phyloP scores from a whole-genome alignment of 2,888 invertebrate genomes.

The Trachelus tabidus region DNA sequence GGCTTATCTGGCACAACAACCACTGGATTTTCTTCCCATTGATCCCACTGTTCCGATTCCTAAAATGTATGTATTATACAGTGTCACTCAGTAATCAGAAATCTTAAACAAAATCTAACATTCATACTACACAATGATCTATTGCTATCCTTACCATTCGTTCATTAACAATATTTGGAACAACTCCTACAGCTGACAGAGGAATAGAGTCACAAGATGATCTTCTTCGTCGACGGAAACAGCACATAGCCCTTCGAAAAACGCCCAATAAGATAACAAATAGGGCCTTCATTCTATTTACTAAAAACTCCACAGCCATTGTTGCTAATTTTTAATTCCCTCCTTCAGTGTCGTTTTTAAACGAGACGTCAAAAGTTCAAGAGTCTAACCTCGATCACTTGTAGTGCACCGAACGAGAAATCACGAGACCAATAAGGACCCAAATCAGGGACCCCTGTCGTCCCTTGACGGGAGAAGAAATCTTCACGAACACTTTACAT shows the following conservation, averaged over 20 bases:
- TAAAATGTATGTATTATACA: slow-evolving; percentile 11
- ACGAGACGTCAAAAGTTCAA: too few relatives aligned
- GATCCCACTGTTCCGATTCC: slow-evolving; percentile 70
- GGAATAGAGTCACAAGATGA: slow-evolving; percentile 70
- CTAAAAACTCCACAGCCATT: slow-evolving; percentile 67
- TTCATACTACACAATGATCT: background rate
- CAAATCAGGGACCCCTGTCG: background rate
- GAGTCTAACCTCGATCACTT: background rate
- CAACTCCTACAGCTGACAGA: slow-evolving; percentile 70
- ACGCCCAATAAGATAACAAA: slow-evolving; percentile 69
- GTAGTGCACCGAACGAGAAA: background rate
- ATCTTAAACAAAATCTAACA: background rate
- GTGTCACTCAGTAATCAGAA: too few relatives aligned
- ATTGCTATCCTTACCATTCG: slow-evolving; percentile 25
- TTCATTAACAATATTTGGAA: slow-evolving; percentile 58
- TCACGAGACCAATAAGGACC: background rate
- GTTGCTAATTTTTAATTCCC: background rate
- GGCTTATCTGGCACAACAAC: slow-evolving; percentile 61
- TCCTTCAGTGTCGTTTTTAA: too few relatives aligned
- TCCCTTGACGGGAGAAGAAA: background rate
- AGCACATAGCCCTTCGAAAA: slow-evolving; percentile 73
- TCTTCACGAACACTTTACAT: background rate
- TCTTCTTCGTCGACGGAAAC: slow-evolving; percentile 70
- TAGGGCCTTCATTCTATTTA: slow-evolving; percentile 70
- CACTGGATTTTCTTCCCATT: slow-evolving; percentile 72